Percentiles rank a stretch among this genome's conserved stretches.
Evolutionary conservation across 2,888 invertebrate genomes (phyloP).

Genomic region (Lobophora halterata): DNA sequence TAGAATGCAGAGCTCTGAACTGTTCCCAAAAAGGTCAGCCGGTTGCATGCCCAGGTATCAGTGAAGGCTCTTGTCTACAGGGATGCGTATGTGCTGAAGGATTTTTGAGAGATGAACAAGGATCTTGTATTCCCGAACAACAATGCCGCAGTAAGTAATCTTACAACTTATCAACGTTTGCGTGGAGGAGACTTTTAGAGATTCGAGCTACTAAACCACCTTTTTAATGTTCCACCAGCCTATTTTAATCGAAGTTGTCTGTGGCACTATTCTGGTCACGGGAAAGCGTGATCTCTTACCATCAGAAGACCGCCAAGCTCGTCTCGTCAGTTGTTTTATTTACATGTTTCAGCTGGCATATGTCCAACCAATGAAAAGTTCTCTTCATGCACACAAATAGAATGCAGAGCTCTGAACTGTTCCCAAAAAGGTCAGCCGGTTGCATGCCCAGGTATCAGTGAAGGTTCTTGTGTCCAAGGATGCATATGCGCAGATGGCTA

Average conservation of each 20-base stretch:
- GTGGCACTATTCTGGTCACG: no score
- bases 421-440: constrained; percentile 2
- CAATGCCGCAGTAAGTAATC: constrained; percentile 21
- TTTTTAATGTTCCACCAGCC: no score
- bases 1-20: constrained; percentile 31
- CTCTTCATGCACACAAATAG: constrained; percentile 18
- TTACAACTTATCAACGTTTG: no score
- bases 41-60: constrained; percentile 23
- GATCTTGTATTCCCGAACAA: constrained; percentile 22
- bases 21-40: constrained; percentile 29
- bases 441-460: neutral
- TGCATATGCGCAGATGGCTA: constrained; percentile 9
- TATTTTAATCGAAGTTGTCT: no score
- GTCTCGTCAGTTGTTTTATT: no score
- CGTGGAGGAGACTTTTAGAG: no score
- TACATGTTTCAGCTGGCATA: constrained; percentile 1
- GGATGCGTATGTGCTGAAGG: constrained; percentile 32
- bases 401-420: constrained; percentile 17
- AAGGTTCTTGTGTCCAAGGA: constrained; percentile 4
- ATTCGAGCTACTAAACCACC: no score
- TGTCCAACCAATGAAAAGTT: constrained; percentile 6
- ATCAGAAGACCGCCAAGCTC: no score
- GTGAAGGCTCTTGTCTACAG: constrained; percentile 14
- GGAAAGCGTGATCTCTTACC: no score
- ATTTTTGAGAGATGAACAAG: constrained; percentile 19